Conservation (phyloP, 2,888 invertebrate species). For the Panopea generosa region DNA sequence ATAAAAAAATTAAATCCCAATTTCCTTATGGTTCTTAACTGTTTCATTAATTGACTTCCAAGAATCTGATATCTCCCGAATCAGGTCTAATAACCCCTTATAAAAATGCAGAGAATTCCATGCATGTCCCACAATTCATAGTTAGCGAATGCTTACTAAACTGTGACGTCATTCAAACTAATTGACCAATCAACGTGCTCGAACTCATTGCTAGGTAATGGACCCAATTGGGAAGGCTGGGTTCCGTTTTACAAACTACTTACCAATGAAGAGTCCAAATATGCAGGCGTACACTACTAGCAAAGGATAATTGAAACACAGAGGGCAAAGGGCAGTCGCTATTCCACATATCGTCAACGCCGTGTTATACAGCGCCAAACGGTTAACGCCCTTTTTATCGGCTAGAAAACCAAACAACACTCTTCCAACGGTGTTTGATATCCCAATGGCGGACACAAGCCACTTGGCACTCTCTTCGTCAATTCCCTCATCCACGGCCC, state of each 20-base stretch:
- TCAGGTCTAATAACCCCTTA: no score
- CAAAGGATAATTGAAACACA: slow-evolving; percentile 90
- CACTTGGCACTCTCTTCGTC: slow-evolving; percentile 87
- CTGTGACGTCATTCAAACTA: no score
- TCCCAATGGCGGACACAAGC: slow-evolving; percentile 94
- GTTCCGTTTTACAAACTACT: slow-evolving; percentile 43
- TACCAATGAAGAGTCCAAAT: slow-evolving; percentile 84
- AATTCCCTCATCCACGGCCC: slow-evolving; percentile 87
- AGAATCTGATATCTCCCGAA: no score
- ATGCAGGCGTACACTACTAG: slow-evolving; percentile 90
- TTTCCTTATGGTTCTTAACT: no score
- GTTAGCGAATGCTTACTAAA: no score
- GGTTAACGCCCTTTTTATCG: slow-evolving; percentile 90
- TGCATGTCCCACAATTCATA: no score
- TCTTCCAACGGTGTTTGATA: slow-evolving; percentile 96
- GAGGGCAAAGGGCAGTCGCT: slow-evolving; percentile 92
- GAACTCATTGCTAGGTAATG: no score
- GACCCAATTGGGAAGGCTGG: no score
- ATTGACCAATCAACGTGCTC: no score
- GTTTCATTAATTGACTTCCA: no score
- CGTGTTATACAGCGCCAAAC: slow-evolving; percentile 94
- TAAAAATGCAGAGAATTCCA: no score
- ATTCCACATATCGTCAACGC: slow-evolving; percentile 95
- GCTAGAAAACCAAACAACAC: slow-evolving; percentile 87
- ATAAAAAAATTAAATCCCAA: no score